These are phyloP conservation scores for Rhodinocichla rosea DNA, from an alignment of 2,113 vertebrate species.

Conservation along the genomic window DNA sequence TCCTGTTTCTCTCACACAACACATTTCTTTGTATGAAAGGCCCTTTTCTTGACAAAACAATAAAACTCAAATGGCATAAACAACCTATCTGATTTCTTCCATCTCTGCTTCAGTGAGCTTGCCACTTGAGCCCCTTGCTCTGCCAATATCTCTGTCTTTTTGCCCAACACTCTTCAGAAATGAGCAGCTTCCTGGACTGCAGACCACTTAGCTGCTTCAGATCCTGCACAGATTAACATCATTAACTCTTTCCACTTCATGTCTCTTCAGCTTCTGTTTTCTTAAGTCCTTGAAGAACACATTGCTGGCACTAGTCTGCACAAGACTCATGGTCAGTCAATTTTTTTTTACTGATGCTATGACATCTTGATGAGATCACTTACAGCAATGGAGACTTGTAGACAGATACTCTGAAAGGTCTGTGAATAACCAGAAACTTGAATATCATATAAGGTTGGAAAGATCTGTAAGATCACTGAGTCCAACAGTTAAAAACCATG, in stretches of 20 bases:
- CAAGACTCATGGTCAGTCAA: neutral
- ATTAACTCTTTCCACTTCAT: constrained; percentile 22
- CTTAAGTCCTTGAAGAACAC: neutral
- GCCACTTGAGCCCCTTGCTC: constrained; percentile 4
- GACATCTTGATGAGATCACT: neutral
- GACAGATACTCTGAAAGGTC: neutral
- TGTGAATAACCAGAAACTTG: neutral
- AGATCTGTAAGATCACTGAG: neutral
- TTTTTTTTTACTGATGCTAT: neutral
- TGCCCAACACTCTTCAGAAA: constrained; percentile 3
- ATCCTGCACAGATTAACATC: neutral
- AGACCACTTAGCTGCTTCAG: neutral
- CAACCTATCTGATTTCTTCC: neutral
- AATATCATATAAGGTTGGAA: neutral
- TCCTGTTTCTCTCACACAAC: neutral
- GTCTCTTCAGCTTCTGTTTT: neutral
- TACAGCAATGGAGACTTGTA: neutral
- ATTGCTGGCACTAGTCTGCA: neutral
- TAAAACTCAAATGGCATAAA: constrained; percentile 4
- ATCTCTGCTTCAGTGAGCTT: neutral
- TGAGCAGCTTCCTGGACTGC: constrained; percentile 13
- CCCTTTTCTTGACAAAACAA: neutral
- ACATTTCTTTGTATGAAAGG: neutral
- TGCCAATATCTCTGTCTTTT: neutral
- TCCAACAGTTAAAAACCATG: neutral